Percentiles rank a stretch among this genome's conserved stretches.
phyloP scores from a whole-genome alignment of 1,140 invertebrate genomes.

The Neodiprion fabricii region DNA sequence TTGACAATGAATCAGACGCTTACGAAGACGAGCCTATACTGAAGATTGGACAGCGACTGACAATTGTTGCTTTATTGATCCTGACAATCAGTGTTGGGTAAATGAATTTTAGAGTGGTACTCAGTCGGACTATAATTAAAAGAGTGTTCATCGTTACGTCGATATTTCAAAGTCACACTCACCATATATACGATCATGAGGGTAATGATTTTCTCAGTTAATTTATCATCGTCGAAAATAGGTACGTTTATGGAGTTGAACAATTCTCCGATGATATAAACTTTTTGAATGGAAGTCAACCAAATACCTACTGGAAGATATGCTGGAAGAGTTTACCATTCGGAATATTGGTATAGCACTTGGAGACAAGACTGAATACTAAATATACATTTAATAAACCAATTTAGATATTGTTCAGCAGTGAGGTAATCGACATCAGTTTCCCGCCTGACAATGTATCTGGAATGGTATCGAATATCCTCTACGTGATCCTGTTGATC shows the following conservation, averaged over 20 bases:
- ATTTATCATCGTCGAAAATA: neutral
- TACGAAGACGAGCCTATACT: neutral
- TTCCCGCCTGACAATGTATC: neutral
- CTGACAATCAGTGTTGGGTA: neutral
- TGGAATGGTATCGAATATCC: neutral
- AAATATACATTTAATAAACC: neutral
- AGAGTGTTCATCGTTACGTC: too few species aligned
- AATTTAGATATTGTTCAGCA: neutral
- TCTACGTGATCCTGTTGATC: neutral
- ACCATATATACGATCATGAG: too few species aligned
- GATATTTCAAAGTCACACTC: neutral
- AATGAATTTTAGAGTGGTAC: neutral
- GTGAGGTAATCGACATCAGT: neutral
- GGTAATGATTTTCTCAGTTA: neutral
- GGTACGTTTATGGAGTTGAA: neutral
- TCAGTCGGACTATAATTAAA: too few species aligned
- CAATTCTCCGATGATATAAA: neutral
- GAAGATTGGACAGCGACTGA: neutral
- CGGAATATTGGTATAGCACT: neutral
- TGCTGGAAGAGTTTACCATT: conserved; percentile 1
- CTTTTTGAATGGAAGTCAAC: neutral
- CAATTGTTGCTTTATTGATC: neutral
- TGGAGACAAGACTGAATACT: neutral
- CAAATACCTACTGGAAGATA: neutral
- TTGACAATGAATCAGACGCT: neutral